A percentile compares a stretch with the other conserved stretches of the same genome.
These are phyloP conservation scores for Megalurothrips usitatus DNA, from an alignment of 2,888 invertebrate species.

Conservation along the genomic window DNA sequence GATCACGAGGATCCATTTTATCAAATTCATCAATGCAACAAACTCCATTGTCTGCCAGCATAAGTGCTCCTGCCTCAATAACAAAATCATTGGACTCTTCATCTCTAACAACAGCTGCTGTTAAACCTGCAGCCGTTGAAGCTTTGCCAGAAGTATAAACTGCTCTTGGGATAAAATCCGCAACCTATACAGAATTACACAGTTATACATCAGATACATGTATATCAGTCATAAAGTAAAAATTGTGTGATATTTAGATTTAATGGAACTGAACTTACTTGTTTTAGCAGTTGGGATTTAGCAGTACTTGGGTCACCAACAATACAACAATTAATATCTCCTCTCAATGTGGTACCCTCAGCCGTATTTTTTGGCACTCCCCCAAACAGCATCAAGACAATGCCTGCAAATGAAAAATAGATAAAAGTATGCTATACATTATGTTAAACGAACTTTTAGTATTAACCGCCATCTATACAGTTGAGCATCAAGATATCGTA, in stretches of 20 bases:
- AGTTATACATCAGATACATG: conserved; percentile 12
- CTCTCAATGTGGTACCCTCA: conserved; percentile 87
- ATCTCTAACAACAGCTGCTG: conserved; percentile 96
- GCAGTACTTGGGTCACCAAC: conserved; percentile 99
- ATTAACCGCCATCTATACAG: background rate
- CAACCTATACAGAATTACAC: conserved; percentile 47
- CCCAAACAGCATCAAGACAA: conserved; percentile 92
- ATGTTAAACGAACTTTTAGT: background rate
- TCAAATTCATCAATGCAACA: conserved; percentile 99
- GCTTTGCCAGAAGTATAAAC: conserved; percentile 99
- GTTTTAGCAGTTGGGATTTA: conserved; percentile 94
- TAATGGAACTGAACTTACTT: conserved; percentile 52
- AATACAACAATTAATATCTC: conserved; percentile 95
- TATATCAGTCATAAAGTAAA: background rate
- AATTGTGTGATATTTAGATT: background rate
- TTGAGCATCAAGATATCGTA: conserved; percentile 32
- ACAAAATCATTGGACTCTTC: conserved; percentile 98
- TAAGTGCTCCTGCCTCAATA: conserved; percentile 98
- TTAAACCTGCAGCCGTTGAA: conserved; percentile 94
- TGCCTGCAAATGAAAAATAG: conserved; percentile 52
- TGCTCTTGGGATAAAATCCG: conserved; percentile 92
- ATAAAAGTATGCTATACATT: background rate
- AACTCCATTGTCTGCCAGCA: conserved; percentile 98
- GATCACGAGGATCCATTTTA: conserved; percentile 97
- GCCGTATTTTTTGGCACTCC: conserved; percentile 92